Evolutionary conservation across 2,888 invertebrate genomes (phyloP).

Genomic region (Escarpia spicata): DNA sequence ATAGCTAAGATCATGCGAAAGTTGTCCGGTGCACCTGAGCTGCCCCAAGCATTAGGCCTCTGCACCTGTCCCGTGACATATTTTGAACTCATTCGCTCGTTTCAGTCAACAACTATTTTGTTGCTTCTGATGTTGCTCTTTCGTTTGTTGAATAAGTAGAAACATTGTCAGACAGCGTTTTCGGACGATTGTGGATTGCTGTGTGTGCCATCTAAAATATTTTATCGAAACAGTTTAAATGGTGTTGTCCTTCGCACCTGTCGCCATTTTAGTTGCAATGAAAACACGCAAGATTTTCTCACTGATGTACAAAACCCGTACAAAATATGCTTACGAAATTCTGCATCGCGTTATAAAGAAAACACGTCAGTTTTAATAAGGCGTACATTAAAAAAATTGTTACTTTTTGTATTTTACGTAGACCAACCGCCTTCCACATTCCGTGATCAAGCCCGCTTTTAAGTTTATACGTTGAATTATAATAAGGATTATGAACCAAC

Average conservation of each 20-base stretch:
- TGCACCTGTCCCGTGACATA: slow-evolving; percentile 12
- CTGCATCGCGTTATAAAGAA: not conserved
- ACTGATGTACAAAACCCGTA: not conserved
- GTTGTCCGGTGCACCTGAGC: not conserved
- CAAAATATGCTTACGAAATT: not conserved
- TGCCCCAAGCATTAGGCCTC: not conserved
- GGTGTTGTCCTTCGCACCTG: not conserved
- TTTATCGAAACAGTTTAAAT: not conserved
- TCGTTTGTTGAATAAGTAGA: not conserved
- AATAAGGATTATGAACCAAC: not conserved
- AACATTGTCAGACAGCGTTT: not conserved
- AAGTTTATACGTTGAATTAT: too few relatives aligned
- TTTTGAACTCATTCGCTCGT: not conserved
- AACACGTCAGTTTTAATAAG: not conserved
- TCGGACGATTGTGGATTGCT: not conserved
- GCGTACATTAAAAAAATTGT: not conserved
- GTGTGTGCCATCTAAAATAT: not conserved
- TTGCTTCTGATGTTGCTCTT: not conserved
- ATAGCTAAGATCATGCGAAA: not conserved
- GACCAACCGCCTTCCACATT: too few relatives aligned
- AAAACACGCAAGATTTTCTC: not conserved
- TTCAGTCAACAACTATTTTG: not conserved
- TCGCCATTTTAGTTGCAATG: not conserved
- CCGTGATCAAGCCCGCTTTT: too few relatives aligned
- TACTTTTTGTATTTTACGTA: too few relatives aligned